Percentiles rank a stretch among this genome's conserved stretches.
phyloP scores from a whole-genome alignment of 2,113 vertebrate species.

The Lepisosteus osseus region DNA sequence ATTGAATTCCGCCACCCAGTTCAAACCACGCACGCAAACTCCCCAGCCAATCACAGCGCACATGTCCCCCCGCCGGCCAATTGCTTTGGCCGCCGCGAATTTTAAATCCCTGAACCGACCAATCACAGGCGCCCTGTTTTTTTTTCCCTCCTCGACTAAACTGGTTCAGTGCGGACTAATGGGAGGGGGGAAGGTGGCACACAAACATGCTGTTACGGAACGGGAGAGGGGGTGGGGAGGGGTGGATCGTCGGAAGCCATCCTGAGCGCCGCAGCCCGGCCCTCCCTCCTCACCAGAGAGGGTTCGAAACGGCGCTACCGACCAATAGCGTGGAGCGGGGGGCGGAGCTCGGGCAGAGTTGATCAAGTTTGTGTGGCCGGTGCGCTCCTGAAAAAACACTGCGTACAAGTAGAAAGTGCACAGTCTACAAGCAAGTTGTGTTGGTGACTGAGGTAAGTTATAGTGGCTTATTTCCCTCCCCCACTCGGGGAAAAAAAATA shows the following conservation, averaged over 20 bases:
- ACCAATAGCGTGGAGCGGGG: constrained; percentile 44
- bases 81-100: constrained; percentile 52
- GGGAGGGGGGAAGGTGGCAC: not conserved
- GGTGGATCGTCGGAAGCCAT: constrained; percentile 35
- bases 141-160: not conserved
- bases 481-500: not conserved
- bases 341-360: constrained; percentile 42
- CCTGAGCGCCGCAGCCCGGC: not conserved
- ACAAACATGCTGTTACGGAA: not conserved
- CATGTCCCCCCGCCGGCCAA: not conserved
- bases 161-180: too few species aligned
- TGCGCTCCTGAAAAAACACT: constrained; percentile 55
- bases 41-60: too few species aligned
- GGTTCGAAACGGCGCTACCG: constrained; percentile 36
- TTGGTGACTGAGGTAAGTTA: constrained; percentile 46
- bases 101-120: constrained; percentile 61
- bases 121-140: constrained; percentile 39
- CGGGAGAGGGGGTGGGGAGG: rapidly evolving
- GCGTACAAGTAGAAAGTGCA: constrained; percentile 32
- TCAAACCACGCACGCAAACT: too few species aligned
- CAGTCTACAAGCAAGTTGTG: constrained; percentile 32
- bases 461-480: rapidly evolving
- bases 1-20: too few species aligned
- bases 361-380: constrained; percentile 53
- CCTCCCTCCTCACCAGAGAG: constrained; percentile 22